Conservation (phyloP, 1,140 invertebrate genomes). For the Drosophila orosa region DNA sequence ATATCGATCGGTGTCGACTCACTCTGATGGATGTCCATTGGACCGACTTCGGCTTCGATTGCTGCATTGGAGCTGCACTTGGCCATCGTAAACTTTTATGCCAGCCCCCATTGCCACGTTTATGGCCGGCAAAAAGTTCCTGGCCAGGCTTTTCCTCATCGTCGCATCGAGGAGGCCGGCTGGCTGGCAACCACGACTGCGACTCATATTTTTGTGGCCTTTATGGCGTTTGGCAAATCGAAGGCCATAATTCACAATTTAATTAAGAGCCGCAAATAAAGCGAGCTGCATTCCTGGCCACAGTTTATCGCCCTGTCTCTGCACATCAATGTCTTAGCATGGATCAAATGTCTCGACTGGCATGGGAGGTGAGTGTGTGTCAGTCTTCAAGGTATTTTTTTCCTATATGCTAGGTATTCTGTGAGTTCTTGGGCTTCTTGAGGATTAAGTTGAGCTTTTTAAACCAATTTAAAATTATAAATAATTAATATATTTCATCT, state of each 20-base stretch:
- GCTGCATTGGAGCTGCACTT: slow-evolving; percentile 34
- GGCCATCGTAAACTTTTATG: slow-evolving; percentile 72
- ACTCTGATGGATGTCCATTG: slow-evolving; percentile 52
- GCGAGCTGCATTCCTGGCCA: slow-evolving; percentile 49
- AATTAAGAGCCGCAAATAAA: slow-evolving; percentile 79
- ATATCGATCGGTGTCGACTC: slow-evolving; percentile 74
- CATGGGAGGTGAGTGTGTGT: neutral
- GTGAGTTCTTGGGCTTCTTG: neutral
- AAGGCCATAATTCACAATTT: slow-evolving; percentile 83
- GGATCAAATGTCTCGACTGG: slow-evolving; percentile 29
- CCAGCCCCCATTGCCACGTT: slow-evolving; percentile 59
- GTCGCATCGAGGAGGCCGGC: slow-evolving; percentile 4
- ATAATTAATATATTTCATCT: neutral
- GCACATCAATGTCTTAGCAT: slow-evolving; percentile 14
- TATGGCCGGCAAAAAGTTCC: slow-evolving; percentile 57
- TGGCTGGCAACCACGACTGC: neutral
- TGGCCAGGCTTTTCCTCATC: slow-evolving; percentile 42
- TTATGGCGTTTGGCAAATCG: slow-evolving; percentile 76
- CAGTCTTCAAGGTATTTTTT: slow-evolving; percentile 6
- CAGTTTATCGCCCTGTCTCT: slow-evolving; percentile 43
- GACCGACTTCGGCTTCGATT: slow-evolving; percentile 26
- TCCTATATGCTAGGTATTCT: neutral
- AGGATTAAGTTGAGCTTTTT: neutral
- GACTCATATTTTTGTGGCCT: slow-evolving; percentile 79
- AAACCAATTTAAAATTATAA: neutral